Conservation (phyloP, 2,113 vertebrate genomes). For the Silurus asotus region DNA sequence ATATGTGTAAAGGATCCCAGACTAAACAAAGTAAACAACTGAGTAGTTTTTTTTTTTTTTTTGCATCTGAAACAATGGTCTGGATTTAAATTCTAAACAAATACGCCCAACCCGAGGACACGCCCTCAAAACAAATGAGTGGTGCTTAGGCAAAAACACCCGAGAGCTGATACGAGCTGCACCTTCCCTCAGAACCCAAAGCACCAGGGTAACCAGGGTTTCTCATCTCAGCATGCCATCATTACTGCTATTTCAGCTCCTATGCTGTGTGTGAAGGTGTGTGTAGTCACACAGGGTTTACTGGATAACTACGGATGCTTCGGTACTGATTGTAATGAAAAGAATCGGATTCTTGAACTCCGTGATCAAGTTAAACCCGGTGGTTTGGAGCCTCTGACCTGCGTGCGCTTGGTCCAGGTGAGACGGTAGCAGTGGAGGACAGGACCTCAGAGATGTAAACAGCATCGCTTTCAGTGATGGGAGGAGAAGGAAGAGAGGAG, state of each 20-base stretch:
- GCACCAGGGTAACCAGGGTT: not conserved
- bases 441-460: constrained; percentile 64
- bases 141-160: not conserved
- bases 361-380: not conserved
- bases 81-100: not conserved
- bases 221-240: not conserved
- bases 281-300: too few relatives aligned
- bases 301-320: too few relatives aligned
- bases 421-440: constrained; percentile 71
- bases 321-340: too few relatives aligned
- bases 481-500: constrained; percentile 16
- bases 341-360: not conserved
- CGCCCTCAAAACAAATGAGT: not conserved
- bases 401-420: constrained; percentile 69
- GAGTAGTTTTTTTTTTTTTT: not conserved
- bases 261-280: too few relatives aligned
- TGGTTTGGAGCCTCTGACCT: constrained; percentile 69
- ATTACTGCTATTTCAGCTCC: too few relatives aligned
- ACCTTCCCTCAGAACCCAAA: not conserved
- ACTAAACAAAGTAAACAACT: not conserved
- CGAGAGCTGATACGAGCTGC: not conserved
- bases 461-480: not conserved
- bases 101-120: not conserved
- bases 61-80: not conserved
- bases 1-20: not conserved